Evolutionary conservation across 2,797 vertebrate species (phyloP).

Genomic region (Pseudochirops cupreus): DNA sequence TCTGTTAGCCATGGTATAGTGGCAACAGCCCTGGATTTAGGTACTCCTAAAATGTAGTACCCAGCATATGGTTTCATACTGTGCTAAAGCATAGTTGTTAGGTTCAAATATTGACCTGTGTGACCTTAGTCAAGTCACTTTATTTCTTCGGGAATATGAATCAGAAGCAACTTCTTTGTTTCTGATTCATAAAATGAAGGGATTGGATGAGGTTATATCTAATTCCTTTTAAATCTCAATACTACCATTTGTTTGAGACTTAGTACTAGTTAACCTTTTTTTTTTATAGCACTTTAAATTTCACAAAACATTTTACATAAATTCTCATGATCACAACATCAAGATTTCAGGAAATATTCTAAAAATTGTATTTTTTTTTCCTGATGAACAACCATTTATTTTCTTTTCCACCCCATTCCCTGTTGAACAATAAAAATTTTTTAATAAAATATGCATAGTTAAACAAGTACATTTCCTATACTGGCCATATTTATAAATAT

Average conservation of each 20-base stretch:
- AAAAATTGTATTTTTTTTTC: not conserved
- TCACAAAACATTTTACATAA: not conserved
- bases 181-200: slow-evolving; percentile 14
- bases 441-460: not conserved
- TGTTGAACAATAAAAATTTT: not conserved
- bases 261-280: not conserved
- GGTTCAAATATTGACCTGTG: slow-evolving; percentile 19
- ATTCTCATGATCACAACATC: not conserved
- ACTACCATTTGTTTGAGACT: no score
- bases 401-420: not conserved
- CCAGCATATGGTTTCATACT: no score
- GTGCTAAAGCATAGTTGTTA: not conserved
- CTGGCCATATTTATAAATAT: not conserved
- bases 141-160: not conserved
- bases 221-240: no score
- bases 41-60: no score
- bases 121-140: not conserved
- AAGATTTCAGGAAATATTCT: not conserved
- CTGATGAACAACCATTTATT: not conserved
- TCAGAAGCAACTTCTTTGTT: not conserved
- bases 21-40: not conserved
- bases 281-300: not conserved
- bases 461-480: not conserved
- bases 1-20: not conserved
- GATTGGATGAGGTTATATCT: not conserved